Base-by-base conservation (phyloP, 2,113 vertebrate genomes). In the Paramormyrops kingsleyae region DNA sequence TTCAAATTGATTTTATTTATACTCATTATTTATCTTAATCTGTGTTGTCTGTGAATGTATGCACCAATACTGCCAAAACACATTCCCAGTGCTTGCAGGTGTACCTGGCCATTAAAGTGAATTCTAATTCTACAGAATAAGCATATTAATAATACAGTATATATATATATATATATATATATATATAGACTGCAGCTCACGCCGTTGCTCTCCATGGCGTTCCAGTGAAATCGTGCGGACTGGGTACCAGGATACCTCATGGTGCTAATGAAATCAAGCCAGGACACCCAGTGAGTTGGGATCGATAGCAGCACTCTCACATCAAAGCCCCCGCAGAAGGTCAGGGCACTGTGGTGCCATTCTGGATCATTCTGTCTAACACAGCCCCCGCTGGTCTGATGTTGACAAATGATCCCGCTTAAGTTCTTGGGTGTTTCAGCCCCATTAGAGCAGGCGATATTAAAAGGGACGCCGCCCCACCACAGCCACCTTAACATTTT, bases 251-350 rank as follows among this genome's bases (percentile, higher is more conserved):
- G 35, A 53, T 42, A 19, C 50, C 85, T 27, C 21, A 42, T 66
- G 49, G 62, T 56, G 83, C 62, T 91, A 89, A 91, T 91, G 90
- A 87, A 86, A 77, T 74, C 31, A 74, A 24, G 5, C 35, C 83
- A 31, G 83, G 84, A 89, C 66, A 35, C 85, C 42, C n/a, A 53
- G 88, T 31, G 31, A 4, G 83, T 47, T 10, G 5, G 52, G 83
- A 91, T 91, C 88, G 53, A 91, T 89, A 91, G 27, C 83, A 46
- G 83, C 83, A 24, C 49, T 87, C 50, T 83, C 39, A 77, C 66
- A 70, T 89, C 90, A 90, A 27, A 86, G 52, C 5, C 87, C 10
- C 17, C 21, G 15, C 59, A 77, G 50, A 89, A 90, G 88, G 88
- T 90, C 90, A 89, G 59, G 5, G 12, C 83, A n/a, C 56, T 12